phyloP scores from a whole-genome alignment of 1,140 invertebrate genomes.

The Uloborus diversus region DNA sequence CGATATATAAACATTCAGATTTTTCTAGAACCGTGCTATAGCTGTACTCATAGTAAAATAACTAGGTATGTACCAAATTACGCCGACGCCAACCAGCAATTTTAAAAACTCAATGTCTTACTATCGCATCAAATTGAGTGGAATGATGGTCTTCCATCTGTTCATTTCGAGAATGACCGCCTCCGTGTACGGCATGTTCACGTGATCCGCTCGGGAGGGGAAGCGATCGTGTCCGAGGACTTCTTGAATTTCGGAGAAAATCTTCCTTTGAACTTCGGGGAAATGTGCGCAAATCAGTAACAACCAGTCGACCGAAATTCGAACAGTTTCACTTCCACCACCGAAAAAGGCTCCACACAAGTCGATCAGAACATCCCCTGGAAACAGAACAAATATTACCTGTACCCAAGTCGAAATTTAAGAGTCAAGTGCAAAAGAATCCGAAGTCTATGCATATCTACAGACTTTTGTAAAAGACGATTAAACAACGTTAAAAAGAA shows the following conservation, averaged over 20 bases:
- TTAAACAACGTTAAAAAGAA: not conserved
- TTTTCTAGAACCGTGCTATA: too few relatives aligned
- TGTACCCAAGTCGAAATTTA: not conserved
- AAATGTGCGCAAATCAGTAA: constrained; percentile 54
- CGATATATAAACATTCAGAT: too few relatives aligned
- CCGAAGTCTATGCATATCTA: not conserved
- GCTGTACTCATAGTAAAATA: too few relatives aligned
- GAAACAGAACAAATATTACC: not conserved
- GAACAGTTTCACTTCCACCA: constrained; percentile 61
- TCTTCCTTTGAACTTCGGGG: constrained; percentile 59
- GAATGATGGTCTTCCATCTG: constrained; percentile 56
- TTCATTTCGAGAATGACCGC: constrained; percentile 58
- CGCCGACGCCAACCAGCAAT: too few relatives aligned
- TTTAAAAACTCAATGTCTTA: too few relatives aligned
- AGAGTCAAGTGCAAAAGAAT: not conserved
- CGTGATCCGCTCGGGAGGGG: constrained; percentile 55
- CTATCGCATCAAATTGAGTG: constrained; percentile 55
- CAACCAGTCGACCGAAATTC: constrained; percentile 58
- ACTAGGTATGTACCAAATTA: too few relatives aligned
- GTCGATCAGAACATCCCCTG: constrained; percentile 51
- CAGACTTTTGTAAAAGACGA: not conserved
- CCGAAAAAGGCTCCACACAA: constrained; percentile 56
- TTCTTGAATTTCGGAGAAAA: constrained; percentile 60
- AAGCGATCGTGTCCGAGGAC: constrained; percentile 58
- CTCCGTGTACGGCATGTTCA: constrained; percentile 58